These are phyloP conservation scores for Chouioia cunea DNA, from an alignment of 2,888 invertebrate genomes.

Conservation along the genomic window DNA sequence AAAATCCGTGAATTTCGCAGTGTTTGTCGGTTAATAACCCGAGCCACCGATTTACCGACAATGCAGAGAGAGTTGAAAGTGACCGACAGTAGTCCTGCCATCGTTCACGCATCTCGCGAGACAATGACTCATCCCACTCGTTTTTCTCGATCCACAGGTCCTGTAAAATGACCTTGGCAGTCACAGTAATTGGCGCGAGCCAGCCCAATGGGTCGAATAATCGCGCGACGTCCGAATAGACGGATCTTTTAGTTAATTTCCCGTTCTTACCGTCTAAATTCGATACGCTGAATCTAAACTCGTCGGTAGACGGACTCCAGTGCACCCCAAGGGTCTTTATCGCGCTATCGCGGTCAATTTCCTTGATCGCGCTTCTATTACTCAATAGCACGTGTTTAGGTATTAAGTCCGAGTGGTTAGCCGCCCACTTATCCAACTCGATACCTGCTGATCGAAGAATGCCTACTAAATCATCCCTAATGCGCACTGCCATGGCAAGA, in stretches of 20 bases:
- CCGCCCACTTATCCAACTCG: slow-evolving; percentile 34
- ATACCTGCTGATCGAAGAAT: slow-evolving; percentile 26
- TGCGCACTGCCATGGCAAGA: slow-evolving; percentile 6
- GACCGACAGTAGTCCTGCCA: slow-evolving; percentile 27
- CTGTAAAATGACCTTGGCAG: slow-evolving; percentile 46
- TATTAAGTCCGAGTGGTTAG: slow-evolving; percentile 14
- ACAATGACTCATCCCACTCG: slow-evolving; percentile 40
- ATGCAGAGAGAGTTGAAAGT: slow-evolving; percentile 2
- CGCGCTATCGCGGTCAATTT: slow-evolving; percentile 9
- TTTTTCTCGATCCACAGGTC: slow-evolving; percentile 36
- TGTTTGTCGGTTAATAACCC: background rate
- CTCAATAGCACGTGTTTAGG: too few species aligned
- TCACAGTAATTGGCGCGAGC: slow-evolving; percentile 35
- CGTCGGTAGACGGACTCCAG: slow-evolving; percentile 31
- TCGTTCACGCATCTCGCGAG: slow-evolving; percentile 6
- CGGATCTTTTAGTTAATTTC: slow-evolving; percentile 21
- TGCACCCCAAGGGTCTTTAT: slow-evolving; percentile 40
- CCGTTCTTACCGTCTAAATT: background rate
- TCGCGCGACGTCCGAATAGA: slow-evolving; percentile 21
- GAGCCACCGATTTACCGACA: slow-evolving; percentile 35
- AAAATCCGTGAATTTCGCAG: slow-evolving; percentile 39
- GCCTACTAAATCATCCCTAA: background rate
- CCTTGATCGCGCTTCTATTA: background rate
- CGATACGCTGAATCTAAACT: slow-evolving; percentile 21
- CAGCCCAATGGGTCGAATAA: slow-evolving; percentile 46